Conservation (phyloP, 2,113 vertebrate species). For the Hydrolagus affinis region DNA sequence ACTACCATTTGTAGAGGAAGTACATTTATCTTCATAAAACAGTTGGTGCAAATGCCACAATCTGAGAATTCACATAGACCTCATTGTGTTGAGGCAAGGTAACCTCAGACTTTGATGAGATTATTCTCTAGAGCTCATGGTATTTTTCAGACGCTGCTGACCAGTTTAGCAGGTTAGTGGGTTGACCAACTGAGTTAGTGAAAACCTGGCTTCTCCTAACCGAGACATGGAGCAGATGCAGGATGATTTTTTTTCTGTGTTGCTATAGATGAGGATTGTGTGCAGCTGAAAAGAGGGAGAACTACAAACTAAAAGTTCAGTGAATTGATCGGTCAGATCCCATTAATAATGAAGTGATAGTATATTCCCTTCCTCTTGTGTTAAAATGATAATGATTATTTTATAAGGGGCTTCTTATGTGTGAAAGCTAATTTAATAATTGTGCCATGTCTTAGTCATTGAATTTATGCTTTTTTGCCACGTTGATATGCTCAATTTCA, state of each 20-base stretch:
- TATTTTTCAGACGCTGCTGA: no score
- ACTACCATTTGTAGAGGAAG: no score
- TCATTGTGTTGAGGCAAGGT: neutral
- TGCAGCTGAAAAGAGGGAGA: neutral
- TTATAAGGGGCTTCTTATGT: neutral
- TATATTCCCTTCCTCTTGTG: neutral
- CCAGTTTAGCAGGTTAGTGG: neutral
- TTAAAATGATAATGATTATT: constrained; percentile 14
- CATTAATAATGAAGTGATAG: neutral
- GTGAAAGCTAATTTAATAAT: neutral
- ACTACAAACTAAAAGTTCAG: neutral
- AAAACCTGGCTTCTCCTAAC: no score
- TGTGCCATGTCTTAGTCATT: neutral
- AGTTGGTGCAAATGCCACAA: no score
- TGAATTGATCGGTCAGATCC: neutral
- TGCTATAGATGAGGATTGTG: neutral
- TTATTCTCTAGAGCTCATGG: neutral
- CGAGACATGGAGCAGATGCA: no score
- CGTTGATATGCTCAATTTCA: neutral
- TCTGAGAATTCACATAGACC: no score
- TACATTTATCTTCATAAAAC: neutral
- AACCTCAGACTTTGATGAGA: neutral
- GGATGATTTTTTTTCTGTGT: neutral
- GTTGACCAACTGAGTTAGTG: no score
- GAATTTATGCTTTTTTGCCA: neutral